Evolutionary conservation across 2,113 vertebrate genomes (phyloP).

Genomic region (Tupaia chinensis): DNA sequence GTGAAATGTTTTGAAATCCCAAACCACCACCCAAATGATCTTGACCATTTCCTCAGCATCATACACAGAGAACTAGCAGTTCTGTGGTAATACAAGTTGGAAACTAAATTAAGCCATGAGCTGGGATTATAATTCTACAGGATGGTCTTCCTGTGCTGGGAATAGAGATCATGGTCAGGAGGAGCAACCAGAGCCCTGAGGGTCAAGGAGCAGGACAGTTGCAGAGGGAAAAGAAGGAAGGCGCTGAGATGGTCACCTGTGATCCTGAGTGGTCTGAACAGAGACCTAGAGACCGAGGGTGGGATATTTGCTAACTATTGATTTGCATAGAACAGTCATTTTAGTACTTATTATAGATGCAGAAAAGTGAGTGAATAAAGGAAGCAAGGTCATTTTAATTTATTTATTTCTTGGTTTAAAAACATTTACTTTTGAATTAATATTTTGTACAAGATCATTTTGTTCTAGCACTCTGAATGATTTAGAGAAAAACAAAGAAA

Average conservation of each 20-base stretch:
- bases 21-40: background rate
- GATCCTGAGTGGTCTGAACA: background rate
- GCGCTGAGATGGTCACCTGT: background rate
- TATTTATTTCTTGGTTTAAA: conserved; percentile 18
- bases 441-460: background rate
- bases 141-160: background rate
- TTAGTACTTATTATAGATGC: background rate
- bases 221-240: background rate
- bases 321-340: background rate
- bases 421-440: conserved; percentile 40
- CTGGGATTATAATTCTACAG: background rate
- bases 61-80: background rate
- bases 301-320: background rate
- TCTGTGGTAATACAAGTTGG: background rate
- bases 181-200: background rate
- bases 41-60: background rate
- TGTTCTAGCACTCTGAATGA: conserved; percentile 16
- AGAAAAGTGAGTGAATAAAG: background rate
- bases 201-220: background rate
- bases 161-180: background rate
- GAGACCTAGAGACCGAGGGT: background rate
- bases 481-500: conserved; percentile 49
- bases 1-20: background rate
- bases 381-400: background rate
- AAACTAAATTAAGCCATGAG: background rate